These are phyloP conservation scores for Drosophila tanythrix DNA, from an alignment of 2,888 invertebrate genomes.

Conservation along the genomic window DNA sequence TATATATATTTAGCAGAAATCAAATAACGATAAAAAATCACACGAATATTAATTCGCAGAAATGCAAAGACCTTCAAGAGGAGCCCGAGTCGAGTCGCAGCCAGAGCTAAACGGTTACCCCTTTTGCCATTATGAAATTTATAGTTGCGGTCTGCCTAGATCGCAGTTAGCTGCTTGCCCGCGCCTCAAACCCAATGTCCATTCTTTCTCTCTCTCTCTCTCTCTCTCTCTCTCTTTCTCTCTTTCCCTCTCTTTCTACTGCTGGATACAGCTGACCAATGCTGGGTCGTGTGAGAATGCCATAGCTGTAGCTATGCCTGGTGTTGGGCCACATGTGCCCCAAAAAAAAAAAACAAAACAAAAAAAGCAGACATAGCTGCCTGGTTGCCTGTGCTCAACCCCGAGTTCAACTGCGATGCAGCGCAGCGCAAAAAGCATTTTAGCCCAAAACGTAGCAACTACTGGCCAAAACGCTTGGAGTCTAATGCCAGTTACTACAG, in stretches of 20 bases:
- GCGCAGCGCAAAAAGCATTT: constrained; percentile 42
- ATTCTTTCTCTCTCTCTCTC: background rate
- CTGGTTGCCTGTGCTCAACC: constrained; percentile 65
- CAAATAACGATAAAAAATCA: constrained; percentile 82
- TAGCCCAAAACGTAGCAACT: constrained; percentile 54
- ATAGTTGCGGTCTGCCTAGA: constrained; percentile 74
- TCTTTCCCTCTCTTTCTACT: background rate
- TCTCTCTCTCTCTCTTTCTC: background rate
- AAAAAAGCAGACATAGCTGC: constrained; percentile 31
- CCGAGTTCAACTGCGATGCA: constrained; percentile 77
- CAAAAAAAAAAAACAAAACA: constrained; percentile 10
- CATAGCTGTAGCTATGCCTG: constrained; percentile 31
- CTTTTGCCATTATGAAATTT: constrained; percentile 71
- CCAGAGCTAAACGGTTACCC: constrained; percentile 58
- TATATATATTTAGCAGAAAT: constrained; percentile 67
- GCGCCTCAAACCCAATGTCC: constrained; percentile 20
- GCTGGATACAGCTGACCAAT: constrained; percentile 47
- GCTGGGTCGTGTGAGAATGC: constrained; percentile 71
- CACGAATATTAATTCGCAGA: constrained; percentile 83
- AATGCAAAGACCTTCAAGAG: constrained; percentile 77
- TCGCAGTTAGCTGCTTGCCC: constrained; percentile 41
- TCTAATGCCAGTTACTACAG: constrained; percentile 60
- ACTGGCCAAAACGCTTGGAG: constrained; percentile 58
- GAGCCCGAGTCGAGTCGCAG: constrained; percentile 35
- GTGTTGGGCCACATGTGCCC: constrained; percentile 71